Conservation (phyloP, 2,888 invertebrate genomes). For the Yponomeuta evonymella region DNA sequence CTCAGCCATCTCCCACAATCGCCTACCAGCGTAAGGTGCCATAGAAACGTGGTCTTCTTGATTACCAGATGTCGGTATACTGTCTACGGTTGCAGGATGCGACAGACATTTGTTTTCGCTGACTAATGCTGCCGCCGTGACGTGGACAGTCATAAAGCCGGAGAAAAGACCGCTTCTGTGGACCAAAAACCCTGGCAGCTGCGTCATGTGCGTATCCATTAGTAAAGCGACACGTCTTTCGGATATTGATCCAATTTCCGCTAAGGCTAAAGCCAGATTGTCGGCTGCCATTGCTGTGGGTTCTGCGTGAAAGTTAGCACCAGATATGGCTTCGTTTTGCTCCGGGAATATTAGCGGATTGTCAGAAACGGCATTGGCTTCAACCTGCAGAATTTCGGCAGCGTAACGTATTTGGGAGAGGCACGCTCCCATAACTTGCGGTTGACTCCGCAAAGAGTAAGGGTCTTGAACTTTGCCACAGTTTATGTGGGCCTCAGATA, state of each 20-base stretch:
- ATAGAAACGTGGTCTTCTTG: constrained; percentile 18
- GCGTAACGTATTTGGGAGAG: constrained; percentile 12
- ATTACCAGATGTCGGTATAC: constrained; percentile 17
- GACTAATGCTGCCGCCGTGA: constrained; percentile 14
- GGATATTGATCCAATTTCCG: constrained; percentile 15
- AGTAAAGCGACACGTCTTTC: constrained; percentile 14
- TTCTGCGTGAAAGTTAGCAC: no score
- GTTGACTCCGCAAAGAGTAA: constrained; percentile 16
- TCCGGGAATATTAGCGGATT: constrained; percentile 14
- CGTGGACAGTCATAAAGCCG: constrained; percentile 17
- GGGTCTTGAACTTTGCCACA: constrained; percentile 17
- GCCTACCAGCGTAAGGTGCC: constrained; percentile 14
- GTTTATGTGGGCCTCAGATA: constrained; percentile 14
- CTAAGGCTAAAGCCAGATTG: constrained; percentile 15
- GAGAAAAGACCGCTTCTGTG: constrained; percentile 12
- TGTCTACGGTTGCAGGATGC: constrained; percentile 14
- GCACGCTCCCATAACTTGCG: constrained; percentile 17
- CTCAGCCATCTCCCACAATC: constrained; percentile 18
- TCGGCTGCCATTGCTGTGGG: not conserved
- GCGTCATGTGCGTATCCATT: constrained; percentile 13
- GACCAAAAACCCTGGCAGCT: not conserved
- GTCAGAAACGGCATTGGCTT: constrained; percentile 15
- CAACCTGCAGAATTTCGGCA: constrained; percentile 6
- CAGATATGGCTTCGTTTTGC: not conserved
- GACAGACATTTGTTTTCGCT: constrained; percentile 16